Percentiles rank a stretch among this genome's conserved stretches.
Conservation (phyloP, 2,797 vertebrate genomes). For the Neosilurus mollespiculum region DNA sequence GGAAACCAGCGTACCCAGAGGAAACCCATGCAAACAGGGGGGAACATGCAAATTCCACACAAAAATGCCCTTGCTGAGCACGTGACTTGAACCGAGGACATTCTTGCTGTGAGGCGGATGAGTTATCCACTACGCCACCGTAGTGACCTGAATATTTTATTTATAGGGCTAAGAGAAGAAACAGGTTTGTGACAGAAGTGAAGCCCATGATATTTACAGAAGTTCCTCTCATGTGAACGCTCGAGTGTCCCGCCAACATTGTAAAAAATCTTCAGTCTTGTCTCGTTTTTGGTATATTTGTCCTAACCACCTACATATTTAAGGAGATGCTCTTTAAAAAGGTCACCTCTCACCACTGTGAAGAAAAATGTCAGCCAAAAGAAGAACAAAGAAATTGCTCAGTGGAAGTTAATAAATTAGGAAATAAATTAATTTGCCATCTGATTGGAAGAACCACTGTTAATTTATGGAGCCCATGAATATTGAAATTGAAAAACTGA, state of each 20-base stretch:
- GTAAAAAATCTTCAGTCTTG: constrained; percentile 10
- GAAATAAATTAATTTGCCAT: constrained; percentile 32
- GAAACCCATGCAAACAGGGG: no score
- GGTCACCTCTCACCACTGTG: constrained; percentile 84
- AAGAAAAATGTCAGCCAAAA: constrained; percentile 84
- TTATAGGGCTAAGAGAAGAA: constrained; percentile 7
- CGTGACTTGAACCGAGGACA: no score
- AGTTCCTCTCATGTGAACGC: neutral
- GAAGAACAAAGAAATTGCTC: constrained; percentile 9
- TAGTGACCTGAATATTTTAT: constrained; percentile 21
- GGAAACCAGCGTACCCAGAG: no score
- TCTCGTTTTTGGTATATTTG: constrained; percentile 38
- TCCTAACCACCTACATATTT: constrained; percentile 48
- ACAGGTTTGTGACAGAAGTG: constrained; percentile 9
- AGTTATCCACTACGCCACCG: no score
- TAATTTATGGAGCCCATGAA: constrained; percentile 18
- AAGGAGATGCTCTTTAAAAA: constrained; percentile 78
- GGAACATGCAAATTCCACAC: no score
- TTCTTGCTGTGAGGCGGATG: no score
- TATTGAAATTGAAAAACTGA: constrained; percentile 26
- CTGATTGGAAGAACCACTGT: neutral
- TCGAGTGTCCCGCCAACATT: neutral
- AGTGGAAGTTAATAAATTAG: constrained; percentile 44
- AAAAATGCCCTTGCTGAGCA: no score
- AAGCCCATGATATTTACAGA: constrained; percentile 29